These are phyloP conservation scores for Danionella dracula DNA, from an alignment of 2,797 vertebrate genomes.

Conservation along the genomic window DNA sequence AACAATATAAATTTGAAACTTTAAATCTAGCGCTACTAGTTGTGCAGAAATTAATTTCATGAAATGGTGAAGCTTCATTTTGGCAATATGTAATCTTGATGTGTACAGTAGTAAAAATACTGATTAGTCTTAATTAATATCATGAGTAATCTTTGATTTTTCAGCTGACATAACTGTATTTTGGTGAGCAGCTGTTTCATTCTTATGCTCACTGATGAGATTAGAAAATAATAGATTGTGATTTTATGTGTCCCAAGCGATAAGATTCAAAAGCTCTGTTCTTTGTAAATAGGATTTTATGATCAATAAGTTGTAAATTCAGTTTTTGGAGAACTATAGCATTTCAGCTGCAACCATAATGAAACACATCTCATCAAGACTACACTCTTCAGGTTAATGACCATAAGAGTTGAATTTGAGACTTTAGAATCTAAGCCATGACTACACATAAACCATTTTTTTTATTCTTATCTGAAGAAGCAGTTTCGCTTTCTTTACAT, in stretches of 20 bases:
- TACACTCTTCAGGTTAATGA: too few relatives aligned
- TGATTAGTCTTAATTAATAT: neutral
- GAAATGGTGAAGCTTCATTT: neutral
- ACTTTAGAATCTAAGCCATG: too few relatives aligned
- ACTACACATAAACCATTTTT: too few relatives aligned
- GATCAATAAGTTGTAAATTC: neutral
- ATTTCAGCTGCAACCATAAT: too few relatives aligned
- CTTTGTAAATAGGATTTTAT: conserved; percentile 10
- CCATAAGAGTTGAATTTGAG: too few relatives aligned
- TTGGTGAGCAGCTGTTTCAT: neutral
- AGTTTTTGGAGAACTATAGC: too few relatives aligned
- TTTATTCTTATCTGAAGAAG: too few relatives aligned
- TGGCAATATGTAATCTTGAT: neutral
- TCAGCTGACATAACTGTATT: conserved; percentile 1
- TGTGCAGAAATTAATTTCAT: neutral
- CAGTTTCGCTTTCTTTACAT: too few relatives aligned
- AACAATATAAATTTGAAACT: conserved; percentile 38
- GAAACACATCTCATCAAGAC: too few relatives aligned
- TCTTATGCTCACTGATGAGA: neutral
- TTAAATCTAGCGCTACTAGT: too few relatives aligned
- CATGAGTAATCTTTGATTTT: conserved; percentile 11
- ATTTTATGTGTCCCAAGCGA: conserved; percentile 9
- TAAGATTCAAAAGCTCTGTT: conserved; percentile 11
- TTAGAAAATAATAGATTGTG: neutral
- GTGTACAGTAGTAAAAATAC: conserved; percentile 10